phyloP scores from a whole-genome alignment of 2,797 vertebrate genomes.

The Pseudochaenichthys georgianus region DNA sequence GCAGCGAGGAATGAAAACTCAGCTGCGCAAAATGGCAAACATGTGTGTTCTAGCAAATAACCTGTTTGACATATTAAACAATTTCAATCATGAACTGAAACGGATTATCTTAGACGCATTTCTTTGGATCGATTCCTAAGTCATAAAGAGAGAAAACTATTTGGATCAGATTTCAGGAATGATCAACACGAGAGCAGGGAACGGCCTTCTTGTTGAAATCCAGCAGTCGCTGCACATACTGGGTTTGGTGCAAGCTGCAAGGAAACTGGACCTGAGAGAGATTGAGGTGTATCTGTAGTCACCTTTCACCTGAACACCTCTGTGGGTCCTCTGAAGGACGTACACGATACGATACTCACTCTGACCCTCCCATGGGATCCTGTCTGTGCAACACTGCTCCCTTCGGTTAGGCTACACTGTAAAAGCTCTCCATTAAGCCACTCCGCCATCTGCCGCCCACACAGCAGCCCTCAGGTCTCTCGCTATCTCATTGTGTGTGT shows the following conservation, averaged over 20 bases:
- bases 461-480: slow-evolving; percentile 54
- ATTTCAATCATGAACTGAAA: too few relatives aligned
- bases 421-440: slow-evolving; percentile 65
- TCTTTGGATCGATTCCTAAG: too few relatives aligned
- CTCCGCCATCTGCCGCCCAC: slow-evolving; percentile 60
- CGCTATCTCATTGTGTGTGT: slow-evolving; percentile 13
- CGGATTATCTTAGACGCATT: too few relatives aligned
- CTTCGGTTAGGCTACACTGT: slow-evolving; percentile 46
- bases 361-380: slow-evolving; percentile 14
- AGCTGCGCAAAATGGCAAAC: too few relatives aligned
- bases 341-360: slow-evolving; percentile 15
- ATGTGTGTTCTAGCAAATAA: too few relatives aligned
- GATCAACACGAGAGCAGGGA: too few relatives aligned
- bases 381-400: slow-evolving; percentile 34
- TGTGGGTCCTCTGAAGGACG: slow-evolving; percentile 7
- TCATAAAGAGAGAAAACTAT: too few relatives aligned
- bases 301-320: slow-evolving; percentile 11
- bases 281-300: background rate
- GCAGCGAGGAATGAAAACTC: too few relatives aligned
- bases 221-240: background rate
- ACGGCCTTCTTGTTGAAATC: background rate
- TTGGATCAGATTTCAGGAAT: too few relatives aligned
- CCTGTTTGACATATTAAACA: too few relatives aligned
- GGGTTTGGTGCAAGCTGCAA: background rate
- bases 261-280: background rate